phyloP scores from a whole-genome alignment of 2,888 invertebrate genomes.

The Plagodis dolabraria region DNA sequence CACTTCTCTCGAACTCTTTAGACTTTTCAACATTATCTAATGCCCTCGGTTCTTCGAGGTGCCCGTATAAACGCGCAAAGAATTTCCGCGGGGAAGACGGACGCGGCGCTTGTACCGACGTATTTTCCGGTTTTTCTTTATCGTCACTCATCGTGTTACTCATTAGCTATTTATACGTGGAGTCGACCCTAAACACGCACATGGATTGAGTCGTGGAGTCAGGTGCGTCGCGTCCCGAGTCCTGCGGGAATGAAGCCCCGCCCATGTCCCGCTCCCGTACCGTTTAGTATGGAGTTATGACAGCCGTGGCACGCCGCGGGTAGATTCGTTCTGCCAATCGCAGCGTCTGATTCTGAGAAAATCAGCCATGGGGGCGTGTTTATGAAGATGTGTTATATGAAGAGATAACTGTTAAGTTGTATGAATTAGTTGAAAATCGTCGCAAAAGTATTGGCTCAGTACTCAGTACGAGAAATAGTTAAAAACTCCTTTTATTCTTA shows the following conservation, averaged over 20 bases:
- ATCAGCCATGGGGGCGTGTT: slow-evolving; percentile 57
- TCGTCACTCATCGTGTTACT: slow-evolving; percentile 28
- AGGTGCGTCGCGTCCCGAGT: slow-evolving; percentile 66
- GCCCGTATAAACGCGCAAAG: slow-evolving; percentile 92
- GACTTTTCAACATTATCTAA: slow-evolving; percentile 1
- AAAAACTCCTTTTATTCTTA: no score
- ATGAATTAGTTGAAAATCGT: no score
- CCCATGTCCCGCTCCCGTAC: slow-evolving; percentile 53
- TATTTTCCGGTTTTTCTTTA: slow-evolving; percentile 39
- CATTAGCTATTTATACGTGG: slow-evolving; percentile 49
- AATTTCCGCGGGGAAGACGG: slow-evolving; percentile 93
- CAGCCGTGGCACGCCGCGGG: slow-evolving; percentile 41
- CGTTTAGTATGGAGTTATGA: slow-evolving; percentile 48
- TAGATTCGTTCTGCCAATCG: slow-evolving; percentile 58
- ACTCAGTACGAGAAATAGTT: no score
- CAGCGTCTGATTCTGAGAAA: slow-evolving; percentile 33
- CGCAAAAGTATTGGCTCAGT: no score
- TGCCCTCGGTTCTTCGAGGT: slow-evolving; percentile 83
- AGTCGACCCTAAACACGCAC: slow-evolving; percentile 51
- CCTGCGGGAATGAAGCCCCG: slow-evolving; percentile 48
- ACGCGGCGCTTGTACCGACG: slow-evolving; percentile 63
- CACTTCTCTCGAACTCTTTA: slow-evolving; percentile 31
- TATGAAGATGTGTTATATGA: slow-evolving; percentile 44
- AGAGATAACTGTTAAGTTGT: background rate
- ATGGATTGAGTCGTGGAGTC: slow-evolving; percentile 64